A percentile compares a stretch with the other conserved stretches of the same genome.
phyloP scores from a whole-genome alignment of 1,140 invertebrate species.

The Apis dorsata region DNA sequence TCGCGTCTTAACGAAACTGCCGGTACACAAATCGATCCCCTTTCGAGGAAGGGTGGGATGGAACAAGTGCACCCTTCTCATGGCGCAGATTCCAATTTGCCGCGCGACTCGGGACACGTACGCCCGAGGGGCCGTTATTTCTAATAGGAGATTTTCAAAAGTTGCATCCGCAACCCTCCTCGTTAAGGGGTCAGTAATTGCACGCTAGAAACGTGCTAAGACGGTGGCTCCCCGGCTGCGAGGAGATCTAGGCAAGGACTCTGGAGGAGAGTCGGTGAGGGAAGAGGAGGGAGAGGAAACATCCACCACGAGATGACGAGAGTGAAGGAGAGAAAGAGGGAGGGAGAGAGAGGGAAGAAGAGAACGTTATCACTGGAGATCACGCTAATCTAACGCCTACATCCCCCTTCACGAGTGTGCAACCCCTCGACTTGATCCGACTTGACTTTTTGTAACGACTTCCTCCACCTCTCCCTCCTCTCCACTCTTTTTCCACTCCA shows the following conservation, averaged over 20 bases:
- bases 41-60: not conserved
- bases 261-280: not conserved
- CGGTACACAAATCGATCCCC: conserved; percentile 53
- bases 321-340: conserved; percentile 26
- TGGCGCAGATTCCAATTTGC: conserved; percentile 68
- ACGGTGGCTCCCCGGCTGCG: conserved; percentile 48
- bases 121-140: conserved; percentile 74
- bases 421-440: conserved; percentile 69
- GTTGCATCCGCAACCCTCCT: conserved; percentile 71
- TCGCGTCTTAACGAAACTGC: conserved; percentile 41
- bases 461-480: conserved; percentile 58
- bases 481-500: not conserved
- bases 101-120: conserved; percentile 66
- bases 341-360: conserved; percentile 29
- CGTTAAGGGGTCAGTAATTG: conserved; percentile 72
- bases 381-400: conserved; percentile 78
- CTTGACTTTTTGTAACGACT: conserved; percentile 77
- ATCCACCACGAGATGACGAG: not conserved
- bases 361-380: conserved; percentile 77
- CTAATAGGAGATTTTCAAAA: conserved; percentile 79
- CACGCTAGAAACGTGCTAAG: conserved; percentile 72
- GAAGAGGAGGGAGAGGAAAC: too few species aligned
- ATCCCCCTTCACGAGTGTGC: conserved; percentile 65
- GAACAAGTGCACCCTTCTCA: conserved; percentile 27
- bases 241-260: conserved; percentile 13